Conservation (phyloP, 2,888 invertebrate genomes). For the Rhogogaster chlorosoma region DNA sequence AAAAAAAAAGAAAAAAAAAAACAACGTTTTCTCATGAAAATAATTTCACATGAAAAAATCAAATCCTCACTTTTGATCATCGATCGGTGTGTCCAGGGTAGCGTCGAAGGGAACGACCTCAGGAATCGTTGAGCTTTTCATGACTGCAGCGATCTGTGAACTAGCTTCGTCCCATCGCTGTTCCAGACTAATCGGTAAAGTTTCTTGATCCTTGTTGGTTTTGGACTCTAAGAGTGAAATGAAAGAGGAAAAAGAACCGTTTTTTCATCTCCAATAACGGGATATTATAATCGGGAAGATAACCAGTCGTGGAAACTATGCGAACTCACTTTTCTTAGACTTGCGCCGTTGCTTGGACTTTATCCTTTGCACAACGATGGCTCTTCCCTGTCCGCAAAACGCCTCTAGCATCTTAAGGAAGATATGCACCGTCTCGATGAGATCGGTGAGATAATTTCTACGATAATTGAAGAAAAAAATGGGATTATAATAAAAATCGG, state of each 20-base stretch:
- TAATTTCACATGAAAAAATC: conserved; percentile 26
- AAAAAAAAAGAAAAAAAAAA: conserved; percentile 54
- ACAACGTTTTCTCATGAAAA: conserved; percentile 51
- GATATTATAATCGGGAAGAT: conserved; percentile 29
- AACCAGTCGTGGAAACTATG: no score
- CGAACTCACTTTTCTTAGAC: conserved; percentile 64
- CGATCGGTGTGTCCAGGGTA: conserved; percentile 89
- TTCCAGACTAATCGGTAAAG: conserved; percentile 75
- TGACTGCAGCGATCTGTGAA: conserved; percentile 82
- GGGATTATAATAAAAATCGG: no score
- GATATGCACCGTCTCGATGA: conserved; percentile 93
- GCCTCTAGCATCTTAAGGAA: conserved; percentile 94
- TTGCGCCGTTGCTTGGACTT: conserved; percentile 71
- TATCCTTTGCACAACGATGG: conserved; percentile 87
- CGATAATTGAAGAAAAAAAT: conserved; percentile 48
- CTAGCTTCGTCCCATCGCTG: conserved; percentile 85
- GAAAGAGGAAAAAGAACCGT: not conserved
- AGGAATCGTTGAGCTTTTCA: conserved; percentile 81
- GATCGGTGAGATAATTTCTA: conserved; percentile 90
- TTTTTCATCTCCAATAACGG: not conserved
- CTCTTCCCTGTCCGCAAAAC: conserved; percentile 73
- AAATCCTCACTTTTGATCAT: conserved; percentile 89
- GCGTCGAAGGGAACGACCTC: conserved; percentile 92
- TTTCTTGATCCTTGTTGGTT: conserved; percentile 4
- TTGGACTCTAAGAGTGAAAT: conserved; percentile 18